Evolutionary conservation across 2,113 vertebrate species (phyloP).

Genomic region (Toxotes jaculatrix): DNA sequence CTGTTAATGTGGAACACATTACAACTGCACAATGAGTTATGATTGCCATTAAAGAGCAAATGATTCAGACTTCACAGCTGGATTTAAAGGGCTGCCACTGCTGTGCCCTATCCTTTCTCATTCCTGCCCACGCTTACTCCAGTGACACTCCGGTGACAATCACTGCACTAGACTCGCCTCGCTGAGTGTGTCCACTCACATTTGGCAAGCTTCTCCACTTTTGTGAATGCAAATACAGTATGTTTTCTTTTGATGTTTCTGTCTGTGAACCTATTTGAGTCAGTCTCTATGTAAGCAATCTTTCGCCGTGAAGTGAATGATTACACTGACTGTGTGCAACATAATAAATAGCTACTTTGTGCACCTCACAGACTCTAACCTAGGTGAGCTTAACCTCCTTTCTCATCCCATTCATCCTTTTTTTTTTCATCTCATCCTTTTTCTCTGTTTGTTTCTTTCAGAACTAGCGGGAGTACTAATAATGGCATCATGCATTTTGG

Average conservation of each 20-base stretch:
- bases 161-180: conserved; percentile 29
- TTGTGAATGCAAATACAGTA: neutral
- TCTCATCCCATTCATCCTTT: conserved; percentile 2
- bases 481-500: conserved; percentile 58
- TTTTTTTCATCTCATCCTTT: conserved; percentile 23
- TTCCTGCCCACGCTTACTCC: conserved; percentile 56
- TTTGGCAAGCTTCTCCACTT: neutral
- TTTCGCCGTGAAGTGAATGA: conserved; percentile 21
- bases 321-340: neutral
- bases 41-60: conserved; percentile 85
- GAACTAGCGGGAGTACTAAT: conserved; percentile 22
- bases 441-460: conserved; percentile 15
- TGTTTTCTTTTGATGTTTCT: conserved; percentile 21
- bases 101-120: conserved; percentile 67
- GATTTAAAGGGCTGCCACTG: conserved; percentile 71
- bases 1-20: conserved; percentile 82
- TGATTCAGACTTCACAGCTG: conserved; percentile 82
- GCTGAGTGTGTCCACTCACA: conserved; percentile 15
- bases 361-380: neutral
- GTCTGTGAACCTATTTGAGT: conserved; percentile 13
- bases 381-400: neutral
- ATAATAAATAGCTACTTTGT: neutral
- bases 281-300: conserved; percentile 2
- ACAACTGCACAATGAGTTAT: conserved; percentile 81
- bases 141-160: conserved; percentile 43